Evolutionary conservation across 2,888 invertebrate species (phyloP).

Genomic region (Liopterus haemorrhoidalis): DNA sequence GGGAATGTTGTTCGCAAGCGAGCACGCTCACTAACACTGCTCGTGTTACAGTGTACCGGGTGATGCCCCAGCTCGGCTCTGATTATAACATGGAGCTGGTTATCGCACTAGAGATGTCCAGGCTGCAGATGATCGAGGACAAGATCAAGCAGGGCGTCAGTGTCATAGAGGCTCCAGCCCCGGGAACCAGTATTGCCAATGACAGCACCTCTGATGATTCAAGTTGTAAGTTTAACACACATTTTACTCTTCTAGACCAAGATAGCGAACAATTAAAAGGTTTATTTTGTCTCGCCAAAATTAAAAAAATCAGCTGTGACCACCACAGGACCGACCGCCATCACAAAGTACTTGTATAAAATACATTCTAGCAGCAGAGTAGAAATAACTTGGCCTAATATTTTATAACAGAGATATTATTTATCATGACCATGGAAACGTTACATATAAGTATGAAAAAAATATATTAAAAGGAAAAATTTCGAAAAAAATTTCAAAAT

Average conservation of each 20-base stretch:
- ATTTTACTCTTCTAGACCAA: background rate
- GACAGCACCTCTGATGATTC: conserved; percentile 35
- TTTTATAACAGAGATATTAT: too few species aligned
- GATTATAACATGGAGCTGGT: conserved; percentile 59
- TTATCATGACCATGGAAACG: too few species aligned
- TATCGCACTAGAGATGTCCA: conserved; percentile 62
- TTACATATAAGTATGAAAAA: too few species aligned
- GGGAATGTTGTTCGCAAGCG: too few species aligned
- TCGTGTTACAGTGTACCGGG: conserved; percentile 34
- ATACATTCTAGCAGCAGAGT: too few species aligned
- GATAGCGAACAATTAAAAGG: background rate
- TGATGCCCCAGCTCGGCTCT: conserved; percentile 36
- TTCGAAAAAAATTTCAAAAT: too few species aligned
- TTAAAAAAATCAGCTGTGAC: background rate
- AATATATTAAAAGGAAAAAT: too few species aligned
- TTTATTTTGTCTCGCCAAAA: background rate
- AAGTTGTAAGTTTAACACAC: conserved; percentile 9
- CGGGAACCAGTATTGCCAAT: conserved; percentile 43
- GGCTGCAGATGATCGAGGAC: conserved; percentile 61
- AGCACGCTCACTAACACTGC: conserved; percentile 15
- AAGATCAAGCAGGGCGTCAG: conserved; percentile 45
- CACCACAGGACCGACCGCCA: background rate
- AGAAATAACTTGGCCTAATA: conserved; percentile 1
- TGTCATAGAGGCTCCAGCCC: conserved; percentile 35
- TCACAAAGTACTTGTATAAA: background rate